Percentiles rank a stretch among this genome's conserved stretches.
These are phyloP conservation scores for Allygus modestus DNA, from an alignment of 2,888 invertebrate genomes.

Conservation along the genomic window DNA sequence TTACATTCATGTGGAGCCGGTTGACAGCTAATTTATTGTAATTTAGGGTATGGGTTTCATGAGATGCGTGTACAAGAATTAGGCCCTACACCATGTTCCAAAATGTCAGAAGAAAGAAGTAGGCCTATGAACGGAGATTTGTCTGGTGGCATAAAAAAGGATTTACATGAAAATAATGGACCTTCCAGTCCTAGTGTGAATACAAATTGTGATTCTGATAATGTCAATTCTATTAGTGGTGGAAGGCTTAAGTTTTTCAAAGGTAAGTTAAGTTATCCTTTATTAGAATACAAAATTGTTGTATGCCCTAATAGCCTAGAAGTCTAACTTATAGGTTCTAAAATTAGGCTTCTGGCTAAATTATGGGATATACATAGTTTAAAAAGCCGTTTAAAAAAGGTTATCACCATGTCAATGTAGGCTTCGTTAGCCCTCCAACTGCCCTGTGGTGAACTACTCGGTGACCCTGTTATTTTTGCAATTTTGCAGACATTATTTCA, in stretches of 20 bases:
- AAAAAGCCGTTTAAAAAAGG: too few species aligned
- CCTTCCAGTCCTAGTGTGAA: constrained; percentile 66
- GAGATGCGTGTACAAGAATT: constrained; percentile 72
- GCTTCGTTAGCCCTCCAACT: too few species aligned
- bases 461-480: too few species aligned
- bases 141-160: constrained; percentile 63
- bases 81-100: constrained; percentile 72
- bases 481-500: too few species aligned
- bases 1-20: neutral
- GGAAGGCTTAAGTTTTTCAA: constrained; percentile 90
- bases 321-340: too few species aligned
- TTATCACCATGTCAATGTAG: too few species aligned
- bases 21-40: constrained; percentile 33
- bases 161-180: constrained; percentile 64
- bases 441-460: too few species aligned
- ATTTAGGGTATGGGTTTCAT: constrained; percentile 60
- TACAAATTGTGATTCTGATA: constrained; percentile 65
- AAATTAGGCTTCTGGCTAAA: too few species aligned
- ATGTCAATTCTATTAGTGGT: constrained; percentile 75
- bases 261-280: constrained; percentile 79
- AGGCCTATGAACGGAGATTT: constrained; percentile 70
- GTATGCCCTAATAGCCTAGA: too few species aligned
- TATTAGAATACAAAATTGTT: too few species aligned
- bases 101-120: constrained; percentile 72
- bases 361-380: too few species aligned